Percentiles rank a stretch among this genome's conserved stretches.
These are phyloP conservation scores for Eidolon dupreanum DNA, from an alignment of 2,797 vertebrate species.

Conservation along the genomic window DNA sequence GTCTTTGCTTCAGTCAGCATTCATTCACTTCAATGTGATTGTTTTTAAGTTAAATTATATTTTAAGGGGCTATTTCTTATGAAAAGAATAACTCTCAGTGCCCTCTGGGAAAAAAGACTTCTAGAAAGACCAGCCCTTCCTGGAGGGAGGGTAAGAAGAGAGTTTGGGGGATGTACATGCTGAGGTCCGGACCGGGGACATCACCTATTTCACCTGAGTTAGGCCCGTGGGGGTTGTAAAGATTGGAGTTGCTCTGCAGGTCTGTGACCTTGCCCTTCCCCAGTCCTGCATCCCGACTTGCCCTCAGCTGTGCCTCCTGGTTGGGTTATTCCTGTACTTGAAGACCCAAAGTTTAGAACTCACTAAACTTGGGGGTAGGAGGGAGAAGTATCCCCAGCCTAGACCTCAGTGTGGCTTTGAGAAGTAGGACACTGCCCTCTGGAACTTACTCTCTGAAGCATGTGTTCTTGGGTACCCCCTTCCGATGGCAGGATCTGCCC, in stretches of 20 bases:
- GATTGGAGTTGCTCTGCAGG: background rate
- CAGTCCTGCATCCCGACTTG: fast-evolving
- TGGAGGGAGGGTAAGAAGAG: background rate
- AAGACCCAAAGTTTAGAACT: background rate
- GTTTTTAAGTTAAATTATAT: background rate
- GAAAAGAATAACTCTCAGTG: background rate
- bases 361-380: too few relatives aligned
- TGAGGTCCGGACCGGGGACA: background rate
- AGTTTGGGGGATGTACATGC: background rate
- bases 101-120: background rate
- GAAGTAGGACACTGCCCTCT: background rate
- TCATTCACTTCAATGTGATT: background rate
- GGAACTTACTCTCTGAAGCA: background rate
- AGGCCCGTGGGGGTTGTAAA: background rate
- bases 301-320: background rate
- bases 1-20: background rate
- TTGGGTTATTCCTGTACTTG: background rate
- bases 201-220: background rate
- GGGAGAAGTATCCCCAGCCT: background rate
- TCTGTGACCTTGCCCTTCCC: background rate
- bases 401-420: background rate
- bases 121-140: background rate
- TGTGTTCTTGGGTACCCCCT: fast-evolving
- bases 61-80: background rate
- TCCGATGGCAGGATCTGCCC: background rate